These are phyloP conservation scores for Okapia johnstoni DNA, from an alignment of 2,113 vertebrate genomes.

Conservation along the genomic window DNA sequence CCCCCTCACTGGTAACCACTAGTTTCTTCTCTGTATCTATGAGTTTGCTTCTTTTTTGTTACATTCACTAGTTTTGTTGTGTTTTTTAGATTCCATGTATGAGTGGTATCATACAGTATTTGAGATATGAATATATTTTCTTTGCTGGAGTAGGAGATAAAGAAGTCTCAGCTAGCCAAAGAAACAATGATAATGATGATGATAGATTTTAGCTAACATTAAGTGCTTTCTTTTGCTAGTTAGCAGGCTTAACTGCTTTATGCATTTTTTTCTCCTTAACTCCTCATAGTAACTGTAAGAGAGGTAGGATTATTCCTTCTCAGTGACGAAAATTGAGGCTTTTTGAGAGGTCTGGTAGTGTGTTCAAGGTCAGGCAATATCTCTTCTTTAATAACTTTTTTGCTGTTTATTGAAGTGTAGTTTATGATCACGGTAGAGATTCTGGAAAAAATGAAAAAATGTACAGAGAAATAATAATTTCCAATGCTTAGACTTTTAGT, in stretches of 20 bases:
- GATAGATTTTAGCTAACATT: neutral
- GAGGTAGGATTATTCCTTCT: neutral
- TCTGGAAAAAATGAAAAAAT: conserved; percentile 15
- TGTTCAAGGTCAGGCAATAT: neutral
- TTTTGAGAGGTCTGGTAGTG: neutral
- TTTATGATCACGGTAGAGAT: neutral
- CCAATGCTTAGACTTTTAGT: neutral
- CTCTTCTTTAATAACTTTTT: neutral
- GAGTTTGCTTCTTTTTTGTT: neutral
- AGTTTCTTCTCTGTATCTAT: neutral
- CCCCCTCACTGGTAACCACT: neutral
- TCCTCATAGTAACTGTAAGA: neutral
- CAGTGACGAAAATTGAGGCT: neutral
- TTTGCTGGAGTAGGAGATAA: neutral
- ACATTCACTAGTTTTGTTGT: neutral
- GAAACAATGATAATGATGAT: neutral
- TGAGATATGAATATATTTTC: conserved; percentile 6
- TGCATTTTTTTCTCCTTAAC: neutral
- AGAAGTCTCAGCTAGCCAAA: neutral
- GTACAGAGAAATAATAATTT: conserved; percentile 7
- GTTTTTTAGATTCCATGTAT: neutral
- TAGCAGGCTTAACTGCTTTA: neutral
- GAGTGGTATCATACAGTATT: neutral
- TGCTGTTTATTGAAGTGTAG: neutral
- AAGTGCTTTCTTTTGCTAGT: neutral